phyloP scores from a whole-genome alignment of 2,888 invertebrate species.

The Limnephilus rhombicus region DNA sequence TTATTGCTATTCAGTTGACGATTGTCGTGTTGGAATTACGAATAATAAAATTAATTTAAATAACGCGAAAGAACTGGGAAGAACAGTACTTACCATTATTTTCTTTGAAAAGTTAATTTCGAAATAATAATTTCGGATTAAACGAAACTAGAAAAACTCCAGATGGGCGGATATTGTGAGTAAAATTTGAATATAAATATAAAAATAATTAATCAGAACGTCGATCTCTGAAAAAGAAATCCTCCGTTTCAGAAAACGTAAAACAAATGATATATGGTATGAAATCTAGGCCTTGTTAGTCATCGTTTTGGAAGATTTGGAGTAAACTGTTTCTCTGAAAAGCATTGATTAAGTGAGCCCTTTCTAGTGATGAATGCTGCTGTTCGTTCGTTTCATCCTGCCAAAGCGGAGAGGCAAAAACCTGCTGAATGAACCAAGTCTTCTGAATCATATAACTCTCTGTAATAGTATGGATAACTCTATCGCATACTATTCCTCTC shows the following conservation, averaged over 20 bases:
- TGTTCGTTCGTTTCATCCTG: background rate
- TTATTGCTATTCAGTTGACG: background rate
- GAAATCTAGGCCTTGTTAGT: background rate
- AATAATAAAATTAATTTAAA: background rate
- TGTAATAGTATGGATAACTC: background rate
- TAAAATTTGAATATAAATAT: background rate
- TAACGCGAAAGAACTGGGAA: background rate
- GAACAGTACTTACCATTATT: background rate
- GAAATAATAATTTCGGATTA: too few relatives aligned
- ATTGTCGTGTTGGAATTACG: background rate
- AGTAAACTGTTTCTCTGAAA: background rate
- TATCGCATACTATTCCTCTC: background rate
- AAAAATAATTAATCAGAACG: background rate
- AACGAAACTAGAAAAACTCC: background rate
- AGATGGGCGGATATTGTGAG: background rate
- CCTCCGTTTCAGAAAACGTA: background rate
- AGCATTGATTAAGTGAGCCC: background rate
- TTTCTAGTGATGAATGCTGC: background rate
- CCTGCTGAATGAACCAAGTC: background rate
- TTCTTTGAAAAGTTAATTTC: background rate
- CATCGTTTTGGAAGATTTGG: background rate
- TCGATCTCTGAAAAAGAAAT: background rate
- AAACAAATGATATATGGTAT: background rate
- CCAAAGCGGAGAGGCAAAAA: conserved; percentile 1
- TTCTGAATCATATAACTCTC: background rate